These are phyloP conservation scores for Oostethus manadensis DNA, from an alignment of 2,113 vertebrate species.

Conservation along the genomic window DNA sequence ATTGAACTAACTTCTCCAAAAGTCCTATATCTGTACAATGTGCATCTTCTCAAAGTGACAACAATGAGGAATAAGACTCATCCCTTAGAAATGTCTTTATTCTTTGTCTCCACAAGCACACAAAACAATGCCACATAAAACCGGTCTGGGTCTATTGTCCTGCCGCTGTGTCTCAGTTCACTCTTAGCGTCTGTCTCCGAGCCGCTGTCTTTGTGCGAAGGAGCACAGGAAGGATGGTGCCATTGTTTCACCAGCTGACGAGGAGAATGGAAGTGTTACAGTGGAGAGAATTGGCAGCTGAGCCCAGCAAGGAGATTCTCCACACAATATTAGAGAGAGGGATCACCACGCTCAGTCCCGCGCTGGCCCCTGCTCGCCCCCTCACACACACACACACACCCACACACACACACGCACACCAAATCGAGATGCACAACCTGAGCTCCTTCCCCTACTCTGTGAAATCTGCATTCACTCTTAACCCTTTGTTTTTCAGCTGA, in stretches of 20 bases:
- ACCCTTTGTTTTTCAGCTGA: slow-evolving; percentile 68
- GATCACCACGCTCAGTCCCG: slow-evolving; percentile 50
- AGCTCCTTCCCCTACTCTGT: slow-evolving; percentile 51
- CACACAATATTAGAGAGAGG: slow-evolving; percentile 64
- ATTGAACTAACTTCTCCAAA: slow-evolving; percentile 1
- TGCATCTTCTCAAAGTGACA: slow-evolving; percentile 53
- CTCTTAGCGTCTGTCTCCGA: slow-evolving; percentile 59
- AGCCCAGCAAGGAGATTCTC: slow-evolving; percentile 66
- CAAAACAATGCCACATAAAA: slow-evolving; percentile 61
- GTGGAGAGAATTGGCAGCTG: slow-evolving; percentile 63
- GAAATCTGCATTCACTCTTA: slow-evolving; percentile 73
- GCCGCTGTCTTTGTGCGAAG: slow-evolving; percentile 62
- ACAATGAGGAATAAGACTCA: slow-evolving; percentile 42
- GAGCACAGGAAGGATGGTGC: slow-evolving; percentile 43
- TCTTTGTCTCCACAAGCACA: slow-evolving; percentile 55
- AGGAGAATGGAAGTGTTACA: slow-evolving; percentile 66
- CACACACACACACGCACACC: slow-evolving; percentile 14
- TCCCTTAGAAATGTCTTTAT: slow-evolving; percentile 57
- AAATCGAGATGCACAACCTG: slow-evolving; percentile 23
- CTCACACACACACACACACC: slow-evolving; percentile 21
- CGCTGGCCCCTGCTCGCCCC: slow-evolving; percentile 29
- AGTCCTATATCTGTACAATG: slow-evolving; percentile 22
- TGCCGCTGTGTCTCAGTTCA: slow-evolving; percentile 50
- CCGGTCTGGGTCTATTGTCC: slow-evolving; percentile 56
- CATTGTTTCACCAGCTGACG: slow-evolving; percentile 64